Base-by-base conservation (phyloP, 1,140 invertebrate species). In the Solenopsis invicta region DNA sequence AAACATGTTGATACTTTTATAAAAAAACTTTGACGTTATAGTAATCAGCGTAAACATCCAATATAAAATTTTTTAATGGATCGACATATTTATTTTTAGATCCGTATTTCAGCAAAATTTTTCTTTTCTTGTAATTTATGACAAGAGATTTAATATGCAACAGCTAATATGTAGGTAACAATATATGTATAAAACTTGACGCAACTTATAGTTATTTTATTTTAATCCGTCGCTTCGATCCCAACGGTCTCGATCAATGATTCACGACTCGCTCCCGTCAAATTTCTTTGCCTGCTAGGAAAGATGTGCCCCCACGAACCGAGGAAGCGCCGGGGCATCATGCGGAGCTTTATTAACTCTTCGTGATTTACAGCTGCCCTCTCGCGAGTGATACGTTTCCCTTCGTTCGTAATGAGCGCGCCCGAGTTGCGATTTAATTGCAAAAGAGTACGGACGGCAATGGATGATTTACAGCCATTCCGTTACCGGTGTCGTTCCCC, bases 341-440 rank as follows among this genome's bases (percentile, higher is more conserved):
- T 29, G 24, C 72, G 12, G 56, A 75, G 89, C 89, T 90, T 90
- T 86, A 90, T 90, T 90, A 90, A 90, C 89, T 54, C 61, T 75
- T 69, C 54, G 81, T 90, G 89, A 90, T 90, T 90, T 90, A 90
- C 80, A 90, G 34, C 80, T 66, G 66, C 86, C 71, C 86, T 88
- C 67, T 86, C 74, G 80, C 86, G 61, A 88, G 74, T 81, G 88
- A 90, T 90, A 90, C 62, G 88, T 90, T 90, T 90, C 80, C 80
- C 86, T 81, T 64, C 88, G 52, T 85, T 80, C 86, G 41, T 88
- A 90, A 90, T 90, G 86, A 88, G 54, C 66, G 50, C 64, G 74
- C 89, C 66, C 86, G 62, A 54, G 75, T 66, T 48, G 88, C 86
- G 81, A 90, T 90, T 90, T 90, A 90, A 90, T 90, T 90, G 89